A percentile compares a stretch with the other conserved stretches of the same genome.
Conservation (phyloP, 2,888 invertebrate species). For the Exephanes ischioxanthus region DNA sequence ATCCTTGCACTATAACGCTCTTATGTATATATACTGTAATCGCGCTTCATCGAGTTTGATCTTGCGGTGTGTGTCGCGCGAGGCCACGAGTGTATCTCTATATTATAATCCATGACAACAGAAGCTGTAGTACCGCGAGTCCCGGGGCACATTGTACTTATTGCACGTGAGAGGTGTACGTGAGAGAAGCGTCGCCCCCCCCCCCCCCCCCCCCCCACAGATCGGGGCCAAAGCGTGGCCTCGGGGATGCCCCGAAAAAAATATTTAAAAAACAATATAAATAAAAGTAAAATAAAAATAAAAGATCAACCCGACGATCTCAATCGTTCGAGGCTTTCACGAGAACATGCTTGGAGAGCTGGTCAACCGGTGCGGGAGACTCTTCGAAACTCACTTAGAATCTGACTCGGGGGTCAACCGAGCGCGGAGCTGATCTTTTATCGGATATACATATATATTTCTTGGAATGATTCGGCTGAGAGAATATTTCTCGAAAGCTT, state of each 20-base stretch:
- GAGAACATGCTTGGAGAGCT: conserved; percentile 8
- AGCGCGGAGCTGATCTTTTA: conserved; percentile 59
- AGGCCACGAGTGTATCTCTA: conserved; percentile 55
- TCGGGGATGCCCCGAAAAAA: conserved; percentile 37
- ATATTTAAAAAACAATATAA: neutral
- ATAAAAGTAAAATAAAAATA: conserved; percentile 1
- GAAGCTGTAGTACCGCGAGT: conserved; percentile 25
- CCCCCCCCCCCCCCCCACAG: conserved; percentile 20
- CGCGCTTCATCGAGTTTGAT: conserved; percentile 52
- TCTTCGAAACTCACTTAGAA: conserved; percentile 62
- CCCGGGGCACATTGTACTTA: neutral
- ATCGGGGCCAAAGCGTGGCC: conserved; percentile 6
- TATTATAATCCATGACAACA: conserved; percentile 46
- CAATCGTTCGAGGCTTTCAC: conserved; percentile 63
- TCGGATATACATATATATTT: conserved; percentile 60
- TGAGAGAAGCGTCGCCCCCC: conserved; percentile 29
- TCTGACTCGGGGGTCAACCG: conserved; percentile 54
- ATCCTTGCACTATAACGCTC: neutral
- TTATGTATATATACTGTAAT: neutral
- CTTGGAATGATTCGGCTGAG: conserved; percentile 12
- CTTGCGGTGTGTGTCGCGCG: conserved; percentile 49
- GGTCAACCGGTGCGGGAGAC: conserved; percentile 29
- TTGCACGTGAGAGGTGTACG: conserved; percentile 54
- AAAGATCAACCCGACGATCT: conserved; percentile 49
- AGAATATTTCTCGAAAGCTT: conserved; percentile 28